Conservation (phyloP, 2,113 vertebrate genomes). For the Poeciliopsis prolifica region DNA sequence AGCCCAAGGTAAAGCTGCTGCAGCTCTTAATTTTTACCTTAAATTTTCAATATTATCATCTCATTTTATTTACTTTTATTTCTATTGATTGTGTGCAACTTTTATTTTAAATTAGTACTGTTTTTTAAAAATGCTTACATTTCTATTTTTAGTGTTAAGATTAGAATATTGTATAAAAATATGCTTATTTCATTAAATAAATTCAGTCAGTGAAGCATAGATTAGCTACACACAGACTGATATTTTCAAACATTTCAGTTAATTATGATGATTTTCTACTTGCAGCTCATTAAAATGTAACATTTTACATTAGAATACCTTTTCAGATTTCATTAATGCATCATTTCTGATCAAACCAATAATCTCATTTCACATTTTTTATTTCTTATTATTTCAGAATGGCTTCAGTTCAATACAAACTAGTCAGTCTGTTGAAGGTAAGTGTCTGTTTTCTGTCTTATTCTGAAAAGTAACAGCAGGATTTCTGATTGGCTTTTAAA, state of each 20-base stretch:
- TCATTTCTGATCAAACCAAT: conserved; percentile 60
- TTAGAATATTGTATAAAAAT: background rate
- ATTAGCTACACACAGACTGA: background rate
- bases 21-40: background rate
- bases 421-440: conserved; percentile 90
- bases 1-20: conserved; percentile 86
- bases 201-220: background rate
- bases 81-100: background rate
- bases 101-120: background rate
- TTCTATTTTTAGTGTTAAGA: background rate
- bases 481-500: background rate
- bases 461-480: background rate
- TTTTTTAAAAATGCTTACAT: background rate
- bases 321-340: conserved; percentile 35
- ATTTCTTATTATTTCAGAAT: conserved; percentile 83
- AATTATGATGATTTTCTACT: background rate
- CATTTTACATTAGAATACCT: too few species aligned
- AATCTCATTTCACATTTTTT: conserved; percentile 55
- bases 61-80: background rate
- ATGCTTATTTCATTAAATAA: background rate
- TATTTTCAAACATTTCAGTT: background rate
- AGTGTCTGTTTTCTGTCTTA: background rate
- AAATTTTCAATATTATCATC: too few species aligned
- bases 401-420: conserved; percentile 93
- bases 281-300: background rate